Evolutionary conservation across 2,113 vertebrate species (phyloP).

Genomic region (Xenopus laevis): DNA sequence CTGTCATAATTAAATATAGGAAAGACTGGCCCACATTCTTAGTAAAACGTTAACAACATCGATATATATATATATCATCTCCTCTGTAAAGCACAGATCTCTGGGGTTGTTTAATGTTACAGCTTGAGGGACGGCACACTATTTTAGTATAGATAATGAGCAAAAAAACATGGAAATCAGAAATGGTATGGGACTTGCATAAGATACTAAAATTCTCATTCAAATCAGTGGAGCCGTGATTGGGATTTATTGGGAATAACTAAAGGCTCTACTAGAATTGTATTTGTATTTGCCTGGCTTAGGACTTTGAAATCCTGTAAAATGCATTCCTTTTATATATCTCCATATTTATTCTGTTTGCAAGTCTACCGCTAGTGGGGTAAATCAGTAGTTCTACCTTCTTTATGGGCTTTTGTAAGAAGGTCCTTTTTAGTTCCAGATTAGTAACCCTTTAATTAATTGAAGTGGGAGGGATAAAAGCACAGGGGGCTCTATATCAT

Average conservation of each 20-base stretch:
- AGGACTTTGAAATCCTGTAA: no score
- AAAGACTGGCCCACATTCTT: conserved; percentile 44
- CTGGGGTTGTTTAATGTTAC: conserved; percentile 27
- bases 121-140: not conserved
- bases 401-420: not conserved
- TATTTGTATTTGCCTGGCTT: no score
- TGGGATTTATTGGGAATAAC: no score
- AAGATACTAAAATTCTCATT: no score
- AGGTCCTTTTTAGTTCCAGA: not conserved
- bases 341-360: no score
- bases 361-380: no score
- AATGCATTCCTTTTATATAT: no score
- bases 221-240: no score
- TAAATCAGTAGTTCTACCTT: no score
- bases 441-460: not conserved
- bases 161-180: not conserved
- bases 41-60: conserved; percentile 32
- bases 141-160: no score
- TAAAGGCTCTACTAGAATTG: no score
- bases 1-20: conserved; percentile 57
- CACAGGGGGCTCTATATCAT: not conserved
- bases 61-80: conserved; percentile 27
- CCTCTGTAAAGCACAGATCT: not conserved
- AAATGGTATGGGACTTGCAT: no score
- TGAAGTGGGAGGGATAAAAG: not conserved